Conservation (phyloP, 2,888 invertebrate species). For the Aquatica leii region DNA sequence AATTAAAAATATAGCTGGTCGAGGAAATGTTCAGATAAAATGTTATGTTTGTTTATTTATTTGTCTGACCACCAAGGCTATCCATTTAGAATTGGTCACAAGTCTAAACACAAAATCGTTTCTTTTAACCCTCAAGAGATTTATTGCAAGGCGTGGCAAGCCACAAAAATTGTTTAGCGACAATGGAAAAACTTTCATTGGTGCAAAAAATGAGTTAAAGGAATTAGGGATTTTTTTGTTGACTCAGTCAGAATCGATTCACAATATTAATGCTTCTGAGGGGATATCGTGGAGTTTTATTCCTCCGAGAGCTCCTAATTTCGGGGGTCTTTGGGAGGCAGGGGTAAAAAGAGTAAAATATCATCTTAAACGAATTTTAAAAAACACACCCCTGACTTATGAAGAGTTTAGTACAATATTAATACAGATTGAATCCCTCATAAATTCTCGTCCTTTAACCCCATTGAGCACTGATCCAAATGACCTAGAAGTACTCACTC, state of each 20-base stretch:
- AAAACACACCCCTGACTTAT: background rate
- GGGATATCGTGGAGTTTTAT: conserved; percentile 49
- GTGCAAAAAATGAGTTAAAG: background rate
- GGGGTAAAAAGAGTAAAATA: conserved; percentile 36
- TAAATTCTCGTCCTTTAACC: conserved; percentile 46
- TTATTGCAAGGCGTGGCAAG: too few species aligned
- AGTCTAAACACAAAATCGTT: conserved; percentile 10
- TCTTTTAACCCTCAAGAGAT: background rate
- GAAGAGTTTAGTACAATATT: conserved; percentile 42
- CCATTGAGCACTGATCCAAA: conserved; percentile 43
- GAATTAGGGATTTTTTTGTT: background rate
- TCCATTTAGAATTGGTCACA: conserved; percentile 25
- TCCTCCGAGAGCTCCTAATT: too few species aligned
- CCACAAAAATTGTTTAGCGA: too few species aligned
- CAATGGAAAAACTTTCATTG: background rate
- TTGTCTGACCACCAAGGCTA: conserved; percentile 23
- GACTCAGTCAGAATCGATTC: background rate
- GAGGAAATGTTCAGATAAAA: conserved; percentile 11
- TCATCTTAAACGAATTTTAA: conserved; percentile 11
- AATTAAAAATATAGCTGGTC: conserved; percentile 28
- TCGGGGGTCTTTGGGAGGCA: too few species aligned
- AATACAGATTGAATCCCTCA: conserved; percentile 44
- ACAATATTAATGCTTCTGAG: background rate
- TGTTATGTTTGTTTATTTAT: conserved; percentile 19
- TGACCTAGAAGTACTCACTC: conserved; percentile 44